Percentiles rank a stretch among this genome's conserved stretches.
phyloP scores from a whole-genome alignment of 2,797 vertebrate genomes.

The Girardinus metallicus region DNA sequence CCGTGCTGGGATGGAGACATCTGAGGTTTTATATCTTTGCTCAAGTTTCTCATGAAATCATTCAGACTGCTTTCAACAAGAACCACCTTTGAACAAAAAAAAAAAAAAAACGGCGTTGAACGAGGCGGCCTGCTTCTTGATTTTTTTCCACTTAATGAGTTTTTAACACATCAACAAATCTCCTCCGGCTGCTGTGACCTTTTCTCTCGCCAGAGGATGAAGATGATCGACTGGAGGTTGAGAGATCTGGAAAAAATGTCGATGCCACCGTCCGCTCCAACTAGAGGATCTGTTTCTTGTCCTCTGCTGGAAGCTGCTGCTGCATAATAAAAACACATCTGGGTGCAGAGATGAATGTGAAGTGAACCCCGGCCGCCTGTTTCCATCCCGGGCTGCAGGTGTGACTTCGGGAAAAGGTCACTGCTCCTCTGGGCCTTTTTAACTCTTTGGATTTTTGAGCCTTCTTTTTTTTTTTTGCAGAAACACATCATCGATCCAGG shows the following conservation, averaged over 20 bases:
- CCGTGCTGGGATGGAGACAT: not conserved
- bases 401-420: constrained; percentile 60
- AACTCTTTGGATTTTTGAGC: constrained; percentile 62
- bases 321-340: constrained; percentile 69
- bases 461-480: not conserved
- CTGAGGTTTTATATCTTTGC: not conserved
- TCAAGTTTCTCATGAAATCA: constrained; percentile 33
- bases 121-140: constrained; percentile 23
- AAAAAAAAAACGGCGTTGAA: not conserved
- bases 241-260: constrained; percentile 23
- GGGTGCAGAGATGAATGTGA: constrained; percentile 71
- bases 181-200: constrained; percentile 34
- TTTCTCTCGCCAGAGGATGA: constrained; percentile 16
- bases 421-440: constrained; percentile 66
- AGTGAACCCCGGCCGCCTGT: constrained; percentile 64
- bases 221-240: constrained; percentile 23
- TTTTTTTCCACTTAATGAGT: constrained; percentile 32
- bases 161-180: constrained; percentile 58
- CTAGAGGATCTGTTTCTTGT: constrained; percentile 19
- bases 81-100: constrained; percentile 18
- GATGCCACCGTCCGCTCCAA: constrained; percentile 17
- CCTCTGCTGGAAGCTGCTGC: constrained; percentile 34
- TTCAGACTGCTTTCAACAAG: constrained; percentile 20
- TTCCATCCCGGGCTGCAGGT: constrained; percentile 60
- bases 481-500: constrained; percentile 58